phyloP scores from a whole-genome alignment of 2,888 invertebrate species.

The Lottia scabra region DNA sequence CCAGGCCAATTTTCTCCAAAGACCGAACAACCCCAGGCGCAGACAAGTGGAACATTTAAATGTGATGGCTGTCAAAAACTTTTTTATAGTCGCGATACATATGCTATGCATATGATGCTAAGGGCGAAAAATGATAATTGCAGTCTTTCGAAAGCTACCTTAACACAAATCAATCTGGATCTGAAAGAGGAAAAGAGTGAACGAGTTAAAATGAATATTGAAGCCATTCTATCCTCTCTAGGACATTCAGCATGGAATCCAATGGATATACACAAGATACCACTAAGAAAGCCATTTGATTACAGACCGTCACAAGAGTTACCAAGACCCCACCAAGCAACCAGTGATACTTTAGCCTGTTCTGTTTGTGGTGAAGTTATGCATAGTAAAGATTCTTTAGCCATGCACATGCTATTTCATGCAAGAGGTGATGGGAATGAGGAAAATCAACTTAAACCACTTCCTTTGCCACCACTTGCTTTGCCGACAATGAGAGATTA shows the following conservation, averaged over 20 bases:
- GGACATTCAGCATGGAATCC: slow-evolving; percentile 5
- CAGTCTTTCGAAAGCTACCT: slow-evolving; percentile 20
- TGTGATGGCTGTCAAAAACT: slow-evolving; percentile 66
- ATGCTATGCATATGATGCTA: slow-evolving; percentile 70
- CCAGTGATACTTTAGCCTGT: slow-evolving; percentile 32
- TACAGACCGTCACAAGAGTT: neutral
- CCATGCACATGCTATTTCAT: slow-evolving; percentile 65
- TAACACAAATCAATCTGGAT: neutral
- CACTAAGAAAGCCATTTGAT: neutral
- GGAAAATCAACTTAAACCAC: neutral
- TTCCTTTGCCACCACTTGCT: neutral
- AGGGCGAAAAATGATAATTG: slow-evolving; percentile 64
- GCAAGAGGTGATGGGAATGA: slow-evolving; percentile 20
- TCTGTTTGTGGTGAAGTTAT: slow-evolving; percentile 54
- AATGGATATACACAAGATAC: neutral
- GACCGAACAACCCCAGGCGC: neutral
- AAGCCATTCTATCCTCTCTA: neutral
- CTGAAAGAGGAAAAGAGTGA: neutral
- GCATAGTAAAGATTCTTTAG: slow-evolving; percentile 59
- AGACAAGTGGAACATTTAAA: slow-evolving; percentile 42
- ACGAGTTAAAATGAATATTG: neutral
- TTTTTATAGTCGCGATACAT: slow-evolving; percentile 66
- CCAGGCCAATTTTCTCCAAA: neutral
- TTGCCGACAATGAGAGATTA: neutral
- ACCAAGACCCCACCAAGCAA: neutral